Percentiles rank a stretch among this genome's conserved stretches.
phyloP scores from a whole-genome alignment of 2,113 vertebrate species.

The Grammomys dolichurus region DNA sequence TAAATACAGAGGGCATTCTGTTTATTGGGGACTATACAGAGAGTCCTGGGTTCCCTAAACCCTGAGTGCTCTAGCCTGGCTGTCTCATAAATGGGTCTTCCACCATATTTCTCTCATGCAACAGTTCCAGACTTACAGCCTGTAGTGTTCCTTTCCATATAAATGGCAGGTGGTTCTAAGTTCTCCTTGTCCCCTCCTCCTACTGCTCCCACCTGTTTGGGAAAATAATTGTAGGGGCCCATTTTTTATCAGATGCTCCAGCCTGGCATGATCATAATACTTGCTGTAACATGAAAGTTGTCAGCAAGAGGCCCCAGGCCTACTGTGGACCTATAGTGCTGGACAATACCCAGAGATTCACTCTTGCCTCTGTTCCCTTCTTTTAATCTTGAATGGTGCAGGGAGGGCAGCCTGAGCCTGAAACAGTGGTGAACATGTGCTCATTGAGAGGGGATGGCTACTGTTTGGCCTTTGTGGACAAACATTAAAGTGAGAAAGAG shows the following conservation, averaged over 20 bases:
- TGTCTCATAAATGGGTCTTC: not conserved
- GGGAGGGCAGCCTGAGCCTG: not conserved
- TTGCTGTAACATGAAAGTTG: slow-evolving; percentile 15
- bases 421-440: not conserved
- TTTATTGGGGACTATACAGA: not conserved
- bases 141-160: not conserved
- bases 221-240: not conserved
- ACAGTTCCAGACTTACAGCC: not conserved
- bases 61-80: not conserved
- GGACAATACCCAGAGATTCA: not conserved
- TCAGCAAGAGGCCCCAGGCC: not conserved
- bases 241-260: not conserved
- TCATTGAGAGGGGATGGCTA: not conserved
- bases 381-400: not conserved
- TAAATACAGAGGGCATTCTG: not conserved
- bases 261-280: not conserved
- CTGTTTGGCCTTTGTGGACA: not conserved
- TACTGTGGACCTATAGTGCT: not conserved
- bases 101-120: not conserved
- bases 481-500: not conserved
- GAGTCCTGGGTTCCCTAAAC: not conserved
- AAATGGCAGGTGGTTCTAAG: not conserved
- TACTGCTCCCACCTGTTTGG: not conserved
- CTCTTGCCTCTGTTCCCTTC: not conserved
- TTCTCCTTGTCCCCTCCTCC: not conserved